Percentiles rank a stretch among this genome's conserved stretches.
phyloP scores from a whole-genome alignment of 2,797 vertebrate genomes.

The Brachyalestes nurse region DNA sequence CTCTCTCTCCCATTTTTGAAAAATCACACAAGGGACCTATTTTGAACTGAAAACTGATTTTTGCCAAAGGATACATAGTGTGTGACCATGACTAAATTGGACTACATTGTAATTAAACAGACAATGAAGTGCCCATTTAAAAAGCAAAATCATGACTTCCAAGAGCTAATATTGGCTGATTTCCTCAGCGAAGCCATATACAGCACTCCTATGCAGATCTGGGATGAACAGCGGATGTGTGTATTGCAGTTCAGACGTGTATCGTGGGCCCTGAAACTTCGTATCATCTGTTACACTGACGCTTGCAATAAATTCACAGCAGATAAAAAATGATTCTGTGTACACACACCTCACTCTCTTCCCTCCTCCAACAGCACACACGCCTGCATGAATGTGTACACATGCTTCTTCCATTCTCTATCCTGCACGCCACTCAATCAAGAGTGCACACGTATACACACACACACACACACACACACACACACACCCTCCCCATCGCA shows the following conservation, averaged over 20 bases:
- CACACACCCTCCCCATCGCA: conserved; percentile 10
- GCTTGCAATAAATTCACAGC: conserved; percentile 9
- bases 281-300: not conserved
- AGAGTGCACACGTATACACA: not conserved
- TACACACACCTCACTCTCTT: conserved; percentile 11
- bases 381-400: not conserved
- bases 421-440: conserved; percentile 1
- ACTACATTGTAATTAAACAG: too few relatives aligned
- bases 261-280: not conserved
- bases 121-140: too few relatives aligned
- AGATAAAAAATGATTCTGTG: conserved; percentile 15
- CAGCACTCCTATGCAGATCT: not conserved
- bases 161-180: too few relatives aligned
- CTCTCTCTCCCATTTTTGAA: too few relatives aligned
- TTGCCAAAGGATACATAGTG: too few relatives aligned
- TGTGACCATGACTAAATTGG: too few relatives aligned
- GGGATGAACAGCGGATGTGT: not conserved
- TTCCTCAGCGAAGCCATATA: not conserved
- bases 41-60: too few relatives aligned
- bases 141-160: too few relatives aligned
- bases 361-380: not conserved
- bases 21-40: too few relatives aligned
- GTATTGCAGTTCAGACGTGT: not conserved
- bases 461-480: conserved; percentile 1
- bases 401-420: conserved; percentile 19